A percentile compares a stretch with the other conserved stretches of the same genome.
Conservation (phyloP, 2,113 vertebrate species). For the Neofelis nebulosa region DNA sequence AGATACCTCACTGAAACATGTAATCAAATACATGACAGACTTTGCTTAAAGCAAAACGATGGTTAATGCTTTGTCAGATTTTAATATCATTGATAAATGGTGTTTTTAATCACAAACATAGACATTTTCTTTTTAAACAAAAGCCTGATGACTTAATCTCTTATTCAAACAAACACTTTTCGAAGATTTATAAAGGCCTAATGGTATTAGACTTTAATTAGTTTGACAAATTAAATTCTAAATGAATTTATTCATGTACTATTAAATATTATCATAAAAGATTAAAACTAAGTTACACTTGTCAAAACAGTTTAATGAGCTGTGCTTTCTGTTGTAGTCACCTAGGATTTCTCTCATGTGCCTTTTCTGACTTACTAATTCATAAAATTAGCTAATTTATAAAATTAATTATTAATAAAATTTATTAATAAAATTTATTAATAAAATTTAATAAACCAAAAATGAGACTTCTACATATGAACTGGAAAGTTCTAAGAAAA, state of each 20-base stretch:
- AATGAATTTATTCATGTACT: neutral
- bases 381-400: neutral
- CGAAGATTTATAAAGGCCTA: neutral
- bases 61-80: neutral
- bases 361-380: slow-evolving; percentile 46
- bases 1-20: neutral
- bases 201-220: slow-evolving; percentile 21
- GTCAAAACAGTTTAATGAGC: neutral
- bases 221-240: slow-evolving; percentile 19
- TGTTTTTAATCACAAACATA: neutral
- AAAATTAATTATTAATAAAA: neutral
- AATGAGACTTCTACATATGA: neutral
- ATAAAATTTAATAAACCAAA: slow-evolving; percentile 18
- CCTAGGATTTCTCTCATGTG: neutral
- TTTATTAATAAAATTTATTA: neutral
- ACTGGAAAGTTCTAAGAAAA: neutral
- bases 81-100: neutral
- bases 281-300: slow-evolving; percentile 33
- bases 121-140: neutral
- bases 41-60: neutral
- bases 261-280: slow-evolving; percentile 28
- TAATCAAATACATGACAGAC: neutral
- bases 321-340: neutral
- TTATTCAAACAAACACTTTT: slow-evolving; percentile 11
- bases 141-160: neutral